These are phyloP conservation scores for Drosophila imparisetae DNA, from an alignment of 2,888 invertebrate species.

Conservation along the genomic window DNA sequence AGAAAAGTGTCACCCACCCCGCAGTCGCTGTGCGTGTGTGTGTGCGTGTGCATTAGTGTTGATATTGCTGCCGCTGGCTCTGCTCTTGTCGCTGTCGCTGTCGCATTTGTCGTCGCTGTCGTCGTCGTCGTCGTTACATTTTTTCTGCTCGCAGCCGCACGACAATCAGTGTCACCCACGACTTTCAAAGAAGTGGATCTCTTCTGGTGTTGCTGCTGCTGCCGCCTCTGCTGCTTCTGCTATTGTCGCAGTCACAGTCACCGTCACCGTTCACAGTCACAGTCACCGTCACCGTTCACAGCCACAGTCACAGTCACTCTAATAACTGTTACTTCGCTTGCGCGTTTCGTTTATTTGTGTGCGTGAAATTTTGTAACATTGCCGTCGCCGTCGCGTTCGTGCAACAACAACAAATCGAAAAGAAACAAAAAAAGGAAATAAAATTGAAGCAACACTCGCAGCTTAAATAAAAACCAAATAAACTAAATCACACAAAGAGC, in stretches of 20 bases:
- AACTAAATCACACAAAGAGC: slow-evolving; percentile 1
- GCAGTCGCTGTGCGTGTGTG: slow-evolving; percentile 19
- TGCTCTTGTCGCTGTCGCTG: slow-evolving; percentile 36
- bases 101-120: slow-evolving; percentile 37
- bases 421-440: neutral
- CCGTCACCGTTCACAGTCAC: slow-evolving; percentile 26
- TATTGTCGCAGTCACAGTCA: slow-evolving; percentile 50
- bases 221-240: slow-evolving; percentile 29
- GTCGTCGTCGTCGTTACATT: slow-evolving; percentile 60
- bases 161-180: slow-evolving; percentile 84
- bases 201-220: slow-evolving; percentile 45
- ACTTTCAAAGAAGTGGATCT: slow-evolving; percentile 81
- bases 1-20: slow-evolving; percentile 73
- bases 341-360: slow-evolving; percentile 17
- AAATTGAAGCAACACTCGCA: neutral
- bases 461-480: neutral
- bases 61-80: slow-evolving; percentile 38
- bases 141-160: slow-evolving; percentile 68
- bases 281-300: slow-evolving; percentile 43
- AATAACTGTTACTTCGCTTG: slow-evolving; percentile 21
- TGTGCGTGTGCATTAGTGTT: slow-evolving; percentile 24
- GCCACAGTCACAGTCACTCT: slow-evolving; percentile 42
- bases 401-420: neutral
- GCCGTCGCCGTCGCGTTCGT: slow-evolving; percentile 38
- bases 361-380: slow-evolving; percentile 24